Base-by-base conservation (phyloP, 2,797 vertebrate species). In the Myripristis murdjan region DNA sequence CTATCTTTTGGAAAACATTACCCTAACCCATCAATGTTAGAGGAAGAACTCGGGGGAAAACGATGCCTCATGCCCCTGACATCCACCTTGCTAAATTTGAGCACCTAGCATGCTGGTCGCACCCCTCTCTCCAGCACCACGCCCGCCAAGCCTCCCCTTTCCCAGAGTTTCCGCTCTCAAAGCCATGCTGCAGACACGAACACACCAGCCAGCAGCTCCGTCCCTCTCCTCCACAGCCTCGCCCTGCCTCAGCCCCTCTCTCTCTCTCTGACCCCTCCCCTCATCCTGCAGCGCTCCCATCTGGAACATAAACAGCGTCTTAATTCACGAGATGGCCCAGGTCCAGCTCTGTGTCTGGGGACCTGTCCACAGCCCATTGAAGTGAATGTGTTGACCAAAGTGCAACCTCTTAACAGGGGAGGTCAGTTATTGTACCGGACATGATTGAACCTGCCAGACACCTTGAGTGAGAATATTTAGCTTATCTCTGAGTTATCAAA, bases 261-360 rank as follows among this genome's bases (percentile, higher is more conserved):
- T 20, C 47, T 10, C 64, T 1, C 4, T 23, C 18, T 8, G 0
- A 49, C 48, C 54, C 75, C 73, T 52, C 39, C 54, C 58, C 48
- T 67, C 26, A 56, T 46, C 65, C 59, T 56, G 51, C 73, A 61
- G 73, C 3, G 43, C 64, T 63, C 59, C 56, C 57, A 24, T 68
- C 57, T 68, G 60, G 73, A 86, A 84, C 79, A 87, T 85, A 85
- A 87, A 90, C 82, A 81, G 63, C 8, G 1, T 86, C 81, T 87
- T 87, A 87, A 89, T 84, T 90, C 61, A 80, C 80, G 68, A 82
- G 57, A 76, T 83, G 82, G 81, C 81, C 82, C 28, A 1, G 65
- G 33, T 82, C 80, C 87, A 92, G 70, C 62, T 87, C 15, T 0
- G 49, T 59, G 80, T 79, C 78, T 81, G 62, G 73, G 70, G 70